These are phyloP conservation scores for Tribolium madens DNA, from an alignment of 1,140 invertebrate genomes.

Conservation along the genomic window DNA sequence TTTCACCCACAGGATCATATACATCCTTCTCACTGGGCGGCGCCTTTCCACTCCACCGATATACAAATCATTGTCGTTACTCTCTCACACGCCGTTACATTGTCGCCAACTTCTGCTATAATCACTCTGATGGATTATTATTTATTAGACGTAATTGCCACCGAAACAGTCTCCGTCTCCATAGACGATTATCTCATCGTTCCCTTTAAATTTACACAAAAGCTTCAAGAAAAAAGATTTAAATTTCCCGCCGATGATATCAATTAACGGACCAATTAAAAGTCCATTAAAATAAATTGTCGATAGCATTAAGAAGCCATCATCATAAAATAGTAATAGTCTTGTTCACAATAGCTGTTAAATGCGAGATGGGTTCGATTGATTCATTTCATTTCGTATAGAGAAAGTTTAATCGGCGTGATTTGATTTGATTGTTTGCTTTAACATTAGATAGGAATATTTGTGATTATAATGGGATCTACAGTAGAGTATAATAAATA, in stretches of 20 bases:
- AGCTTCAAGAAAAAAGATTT: not conserved
- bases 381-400: not conserved
- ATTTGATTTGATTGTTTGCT: not conserved
- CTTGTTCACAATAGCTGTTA: constrained; percentile 2
- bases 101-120: constrained; percentile 58
- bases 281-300: not conserved
- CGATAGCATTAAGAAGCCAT: constrained; percentile 8
- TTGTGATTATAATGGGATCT: not conserved
- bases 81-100: constrained; percentile 55
- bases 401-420: not conserved
- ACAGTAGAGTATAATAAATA: not conserved
- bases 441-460: not conserved
- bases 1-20: constrained; percentile 54
- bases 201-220: not conserved
- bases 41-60: constrained; percentile 49
- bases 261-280: not conserved
- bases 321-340: constrained; percentile 12
- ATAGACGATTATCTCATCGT: constrained; percentile 5
- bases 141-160: constrained; percentile 53
- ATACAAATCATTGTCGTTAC: constrained; percentile 61
- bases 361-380: not conserved
- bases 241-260: not conserved
- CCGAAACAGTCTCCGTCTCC: constrained; percentile 20
- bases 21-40: constrained; percentile 48
- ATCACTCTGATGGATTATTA: constrained; percentile 60